A percentile compares a stretch with the other conserved stretches of the same genome.
phyloP scores from a whole-genome alignment of 2,888 invertebrate species.

The Eupeodes luniger region DNA sequence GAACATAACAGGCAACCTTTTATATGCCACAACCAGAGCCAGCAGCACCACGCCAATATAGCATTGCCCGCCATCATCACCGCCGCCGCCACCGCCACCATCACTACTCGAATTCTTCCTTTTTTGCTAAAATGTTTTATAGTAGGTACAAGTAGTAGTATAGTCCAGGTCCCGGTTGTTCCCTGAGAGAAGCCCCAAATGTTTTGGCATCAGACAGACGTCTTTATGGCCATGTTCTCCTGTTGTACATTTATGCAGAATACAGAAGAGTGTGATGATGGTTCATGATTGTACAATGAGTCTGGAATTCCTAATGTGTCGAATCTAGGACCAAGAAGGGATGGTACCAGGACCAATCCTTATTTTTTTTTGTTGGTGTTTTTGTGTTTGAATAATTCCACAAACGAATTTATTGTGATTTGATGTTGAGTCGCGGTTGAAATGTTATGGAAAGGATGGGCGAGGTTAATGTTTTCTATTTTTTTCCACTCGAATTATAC shows the following conservation, averaged over 20 bases:
- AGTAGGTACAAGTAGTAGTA: not conserved
- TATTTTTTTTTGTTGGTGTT: slow-evolving; percentile 17
- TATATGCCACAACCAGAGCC: not conserved
- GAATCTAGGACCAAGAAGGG: not conserved
- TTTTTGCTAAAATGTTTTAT: slow-evolving; percentile 21
- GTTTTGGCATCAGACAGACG: slow-evolving; percentile 68
- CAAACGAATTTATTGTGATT: slow-evolving; percentile 59
- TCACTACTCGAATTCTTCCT: slow-evolving; percentile 10
- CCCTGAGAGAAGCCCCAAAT: slow-evolving; percentile 73
- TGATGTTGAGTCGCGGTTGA: slow-evolving; percentile 17
- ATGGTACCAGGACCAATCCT: not conserved
- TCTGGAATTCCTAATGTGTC: slow-evolving; percentile 40
- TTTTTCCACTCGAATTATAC: slow-evolving; percentile 12
- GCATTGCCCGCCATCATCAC: not conserved
- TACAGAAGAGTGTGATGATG: slow-evolving; percentile 28
- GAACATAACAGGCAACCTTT: slow-evolving; percentile 32
- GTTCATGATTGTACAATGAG: slow-evolving; percentile 24
- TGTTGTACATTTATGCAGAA: slow-evolving; percentile 55
- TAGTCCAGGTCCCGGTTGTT: slow-evolving; percentile 60
- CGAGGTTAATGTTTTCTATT: slow-evolving; percentile 68
- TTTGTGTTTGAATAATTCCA: slow-evolving; percentile 42
- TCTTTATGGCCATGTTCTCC: slow-evolving; percentile 72
- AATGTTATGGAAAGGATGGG: slow-evolving; percentile 13
- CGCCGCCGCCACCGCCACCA: not conserved
- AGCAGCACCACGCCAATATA: not conserved